These are phyloP conservation scores for Drosophila atroscutellata DNA, from an alignment of 2,888 invertebrate genomes.

Conservation along the genomic window DNA sequence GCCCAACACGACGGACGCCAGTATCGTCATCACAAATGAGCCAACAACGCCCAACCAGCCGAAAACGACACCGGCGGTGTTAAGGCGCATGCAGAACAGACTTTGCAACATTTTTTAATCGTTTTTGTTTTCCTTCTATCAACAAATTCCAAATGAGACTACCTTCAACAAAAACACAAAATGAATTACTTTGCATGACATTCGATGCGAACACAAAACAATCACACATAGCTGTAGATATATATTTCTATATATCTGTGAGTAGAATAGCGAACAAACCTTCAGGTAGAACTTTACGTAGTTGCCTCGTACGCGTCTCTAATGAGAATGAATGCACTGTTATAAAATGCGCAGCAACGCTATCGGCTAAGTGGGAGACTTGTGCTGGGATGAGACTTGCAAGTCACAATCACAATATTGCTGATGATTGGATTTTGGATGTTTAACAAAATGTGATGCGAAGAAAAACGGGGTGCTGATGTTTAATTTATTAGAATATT, in stretches of 20 bases:
- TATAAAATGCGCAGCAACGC: neutral
- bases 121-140: neutral
- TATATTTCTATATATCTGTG: neutral
- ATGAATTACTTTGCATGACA: constrained; percentile 4
- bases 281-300: neutral
- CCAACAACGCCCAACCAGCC: constrained; percentile 81
- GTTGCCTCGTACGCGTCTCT: neutral
- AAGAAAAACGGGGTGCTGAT: neutral
- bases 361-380: neutral
- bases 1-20: constrained; percentile 50
- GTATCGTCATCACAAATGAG: constrained; percentile 64
- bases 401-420: neutral
- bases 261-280: neutral
- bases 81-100: constrained; percentile 77
- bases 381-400: constrained; percentile 19
- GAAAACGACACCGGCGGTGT: constrained; percentile 81
- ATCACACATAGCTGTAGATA: neutral
- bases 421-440: neutral
- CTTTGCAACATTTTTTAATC: constrained; percentile 64
- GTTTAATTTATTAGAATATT: neutral
- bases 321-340: constrained; percentile 23
- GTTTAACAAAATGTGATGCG: neutral
- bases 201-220: neutral
- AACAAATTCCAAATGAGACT: neutral
- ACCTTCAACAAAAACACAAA: constrained; percentile 1